Percentiles rank a stretch among this genome's conserved stretches.
These are phyloP conservation scores for Mythimna pallens DNA, from an alignment of 2,888 invertebrate species.

Conservation along the genomic window DNA sequence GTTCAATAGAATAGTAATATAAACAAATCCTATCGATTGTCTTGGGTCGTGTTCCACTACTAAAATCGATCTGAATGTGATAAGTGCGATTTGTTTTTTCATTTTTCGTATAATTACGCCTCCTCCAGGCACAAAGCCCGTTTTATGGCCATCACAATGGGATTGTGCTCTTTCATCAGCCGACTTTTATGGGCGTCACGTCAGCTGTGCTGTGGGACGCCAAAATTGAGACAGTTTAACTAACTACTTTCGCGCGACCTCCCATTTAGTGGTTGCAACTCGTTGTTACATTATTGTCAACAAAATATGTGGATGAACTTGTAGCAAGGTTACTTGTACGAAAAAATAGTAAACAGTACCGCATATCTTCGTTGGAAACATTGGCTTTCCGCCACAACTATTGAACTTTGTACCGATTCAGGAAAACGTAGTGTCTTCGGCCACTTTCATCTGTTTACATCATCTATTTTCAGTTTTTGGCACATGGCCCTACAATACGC, in stretches of 20 bases:
- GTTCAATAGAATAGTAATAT: constrained; percentile 57
- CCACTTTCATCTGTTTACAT: constrained; percentile 82
- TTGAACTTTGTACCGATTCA: constrained; percentile 88
- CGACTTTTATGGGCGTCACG: constrained; percentile 86
- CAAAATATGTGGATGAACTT: constrained; percentile 40
- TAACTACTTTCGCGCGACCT: constrained; percentile 72
- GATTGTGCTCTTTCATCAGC: constrained; percentile 89
- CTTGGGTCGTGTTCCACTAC: constrained; percentile 67
- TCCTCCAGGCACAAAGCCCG: constrained; percentile 85
- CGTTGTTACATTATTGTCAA: constrained; percentile 63
- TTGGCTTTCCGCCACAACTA: constrained; percentile 84
- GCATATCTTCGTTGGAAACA: constrained; percentile 70
- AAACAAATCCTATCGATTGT: constrained; percentile 64
- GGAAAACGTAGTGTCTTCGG: constrained; percentile 82
- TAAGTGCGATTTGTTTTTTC: constrained; percentile 86
- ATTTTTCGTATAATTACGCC: constrained; percentile 87
- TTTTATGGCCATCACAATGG: constrained; percentile 88
- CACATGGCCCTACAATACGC: constrained; percentile 66
- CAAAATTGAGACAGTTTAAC: constrained; percentile 86
- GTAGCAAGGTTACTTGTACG: constrained; percentile 46
- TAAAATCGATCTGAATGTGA: constrained; percentile 82
- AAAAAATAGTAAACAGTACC: constrained; percentile 69
- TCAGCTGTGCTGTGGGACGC: constrained; percentile 82
- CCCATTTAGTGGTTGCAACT: constrained; percentile 70
- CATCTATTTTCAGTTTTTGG: constrained; percentile 84